Evolutionary conservation across 2,888 invertebrate genomes (phyloP), one percentile per base, ranked within the genome.

Genomic region (Eremobia ochroleuca): DNA sequence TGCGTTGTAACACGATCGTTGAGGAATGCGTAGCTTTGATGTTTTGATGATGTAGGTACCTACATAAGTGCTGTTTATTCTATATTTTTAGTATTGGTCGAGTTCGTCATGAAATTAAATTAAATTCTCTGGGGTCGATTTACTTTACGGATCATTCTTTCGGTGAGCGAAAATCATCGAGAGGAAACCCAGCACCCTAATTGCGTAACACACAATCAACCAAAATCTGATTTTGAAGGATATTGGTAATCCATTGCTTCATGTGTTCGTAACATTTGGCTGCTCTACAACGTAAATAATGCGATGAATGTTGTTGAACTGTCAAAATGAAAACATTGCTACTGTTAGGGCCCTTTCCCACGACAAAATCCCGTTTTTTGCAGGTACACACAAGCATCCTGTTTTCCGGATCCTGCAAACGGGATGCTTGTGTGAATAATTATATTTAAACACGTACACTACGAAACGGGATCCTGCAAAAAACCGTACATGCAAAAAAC

Each of bases 1-100:
- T 28, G 62, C 65, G 28, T 25, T 76, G 82, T 73, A 81, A 85
- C 15, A 25, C 55, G 66, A 83, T 85, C 66, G 61, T 6, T 25
- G 13, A 73, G 9, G 82, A 83, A 83, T 83, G 85, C 25, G 31
- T 37, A 25, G 28, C 52, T 55, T 55, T n/a, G n/a, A 55, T 55
- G 52, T 25, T 43, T 61, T 65, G 66, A 66, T 73, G 75, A 64
- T 67, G 37, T 21, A 28, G 28, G 37, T n/a, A n/a, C n/a, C n/a
- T n/a, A n/a, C n/a, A n/a, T 40, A 49, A 49, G 6, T 49, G 2
- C 21, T 49, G n/a, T n/a, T 52, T n/a, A 6, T 52, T 31, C 21
- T 49, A n/a, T n/a, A 15, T 13, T 52, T 62, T 61, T 31, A 49
- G 18, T 31, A 13, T 49, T 28, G 13, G 15, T 28, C 28, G 25